Percentiles rank a stretch among this genome's conserved stretches.
Evolutionary conservation across 2,113 vertebrate genomes (phyloP).

Genomic region (Coregonus clupeaformis): DNA sequence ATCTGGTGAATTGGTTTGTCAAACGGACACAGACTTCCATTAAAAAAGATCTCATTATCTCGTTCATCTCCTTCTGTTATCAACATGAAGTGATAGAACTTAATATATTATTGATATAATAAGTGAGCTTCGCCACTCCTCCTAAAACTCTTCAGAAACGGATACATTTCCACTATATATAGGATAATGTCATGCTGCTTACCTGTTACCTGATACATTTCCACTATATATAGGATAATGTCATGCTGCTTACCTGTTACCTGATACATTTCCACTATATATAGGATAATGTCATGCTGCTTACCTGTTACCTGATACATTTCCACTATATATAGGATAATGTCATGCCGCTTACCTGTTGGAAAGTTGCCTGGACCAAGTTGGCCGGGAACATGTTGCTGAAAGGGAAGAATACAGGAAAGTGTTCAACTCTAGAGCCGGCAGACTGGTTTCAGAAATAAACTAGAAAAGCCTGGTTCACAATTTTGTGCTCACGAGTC

Average conservation of each 20-base stretch:
- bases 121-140: too few species aligned
- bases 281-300: slow-evolving; percentile 5
- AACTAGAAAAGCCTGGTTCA: too few species aligned
- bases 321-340: background rate
- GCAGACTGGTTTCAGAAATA: background rate
- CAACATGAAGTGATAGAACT: too few species aligned
- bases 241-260: slow-evolving; percentile 82
- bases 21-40: background rate
- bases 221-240: background rate
- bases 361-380: slow-evolving; percentile 95
- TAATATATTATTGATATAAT: too few species aligned
- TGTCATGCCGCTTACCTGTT: slow-evolving; percentile 80
- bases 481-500: too few species aligned
- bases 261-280: background rate
- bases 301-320: slow-evolving; percentile 81
- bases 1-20: background rate
- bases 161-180: background rate
- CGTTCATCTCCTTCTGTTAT: background rate
- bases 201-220: slow-evolving; percentile 80
- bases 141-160: too few species aligned
- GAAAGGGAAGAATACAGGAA: slow-evolving; percentile 52
- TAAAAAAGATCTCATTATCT: background rate
- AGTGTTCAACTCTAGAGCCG: background rate
- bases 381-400: slow-evolving; percentile 99
- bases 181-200: slow-evolving; percentile 22